phyloP scores from a whole-genome alignment of 1,140 invertebrate genomes.

The Papilio machaon region DNA sequence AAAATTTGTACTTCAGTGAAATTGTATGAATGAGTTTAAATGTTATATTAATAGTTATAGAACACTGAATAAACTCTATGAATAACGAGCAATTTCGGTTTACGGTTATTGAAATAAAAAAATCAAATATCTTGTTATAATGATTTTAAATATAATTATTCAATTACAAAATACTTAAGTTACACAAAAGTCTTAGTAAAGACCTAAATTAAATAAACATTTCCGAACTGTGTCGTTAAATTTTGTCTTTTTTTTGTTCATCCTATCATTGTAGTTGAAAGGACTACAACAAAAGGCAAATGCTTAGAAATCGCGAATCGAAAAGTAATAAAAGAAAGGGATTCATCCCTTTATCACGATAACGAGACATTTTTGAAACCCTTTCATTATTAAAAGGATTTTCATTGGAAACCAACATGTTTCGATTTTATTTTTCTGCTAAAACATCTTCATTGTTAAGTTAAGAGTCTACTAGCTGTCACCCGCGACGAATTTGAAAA shows the following conservation, averaged over 20 bases:
- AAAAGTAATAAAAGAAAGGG: slow-evolving; percentile 35
- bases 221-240: not conserved
- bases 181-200: not conserved
- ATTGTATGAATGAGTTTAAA: not conserved
- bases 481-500: no score
- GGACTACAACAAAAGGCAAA: slow-evolving; percentile 14
- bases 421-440: not conserved
- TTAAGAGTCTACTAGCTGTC: no score
- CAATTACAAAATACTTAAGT: not conserved
- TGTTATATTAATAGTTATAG: not conserved
- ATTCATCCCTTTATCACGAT: slow-evolving; percentile 34
- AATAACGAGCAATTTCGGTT: not conserved
- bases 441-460: not conserved
- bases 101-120: not conserved
- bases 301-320: slow-evolving; percentile 31
- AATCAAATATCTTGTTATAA: not conserved
- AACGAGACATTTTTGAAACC: slow-evolving; percentile 32
- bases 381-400: slow-evolving; percentile 29
- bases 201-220: not conserved
- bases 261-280: slow-evolving; percentile 22
- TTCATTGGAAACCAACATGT: slow-evolving; percentile 22
- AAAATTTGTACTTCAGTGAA: not conserved
- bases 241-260: not conserved
- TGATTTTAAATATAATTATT: not conserved
- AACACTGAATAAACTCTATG: not conserved